These are phyloP conservation scores for Eulemur albifrons DNA, from an alignment of 2,797 vertebrate genomes.

Conservation along the genomic window DNA sequence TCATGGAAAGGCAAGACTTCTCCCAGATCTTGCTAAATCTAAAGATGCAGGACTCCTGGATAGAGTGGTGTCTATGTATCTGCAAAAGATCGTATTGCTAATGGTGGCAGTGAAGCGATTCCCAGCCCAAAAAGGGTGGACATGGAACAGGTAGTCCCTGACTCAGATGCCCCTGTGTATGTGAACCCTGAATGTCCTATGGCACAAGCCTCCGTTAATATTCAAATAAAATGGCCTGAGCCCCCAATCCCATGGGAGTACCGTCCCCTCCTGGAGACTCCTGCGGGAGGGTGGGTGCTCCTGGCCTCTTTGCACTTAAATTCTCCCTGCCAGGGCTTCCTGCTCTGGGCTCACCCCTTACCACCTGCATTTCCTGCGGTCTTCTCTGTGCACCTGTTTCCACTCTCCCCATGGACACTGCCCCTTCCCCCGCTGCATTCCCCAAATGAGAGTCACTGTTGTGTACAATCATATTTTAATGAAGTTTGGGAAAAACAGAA, in stretches of 20 bases:
- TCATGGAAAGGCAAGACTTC: background rate
- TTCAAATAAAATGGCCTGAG: background rate
- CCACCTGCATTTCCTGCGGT: background rate
- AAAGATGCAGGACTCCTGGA: background rate
- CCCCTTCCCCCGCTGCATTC: background rate
- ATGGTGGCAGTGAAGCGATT: background rate
- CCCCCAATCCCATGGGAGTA: background rate
- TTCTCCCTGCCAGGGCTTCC: background rate
- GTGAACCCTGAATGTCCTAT: background rate
- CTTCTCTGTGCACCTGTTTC: background rate
- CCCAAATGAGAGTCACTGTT: background rate
- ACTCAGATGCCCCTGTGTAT: background rate
- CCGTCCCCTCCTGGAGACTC: background rate
- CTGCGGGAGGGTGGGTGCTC: background rate
- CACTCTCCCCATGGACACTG: fast-evolving
- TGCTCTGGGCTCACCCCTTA: background rate
- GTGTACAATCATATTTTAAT: background rate
- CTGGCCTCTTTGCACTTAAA: background rate
- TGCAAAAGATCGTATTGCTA: background rate
- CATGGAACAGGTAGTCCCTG: background rate
- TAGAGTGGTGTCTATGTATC: background rate
- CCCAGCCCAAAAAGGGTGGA: background rate
- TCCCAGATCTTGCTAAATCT: background rate
- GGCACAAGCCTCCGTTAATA: background rate
- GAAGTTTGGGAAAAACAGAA: background rate